phyloP scores from a whole-genome alignment of 2,797 vertebrate species.

The Sebastes steindachneri region DNA sequence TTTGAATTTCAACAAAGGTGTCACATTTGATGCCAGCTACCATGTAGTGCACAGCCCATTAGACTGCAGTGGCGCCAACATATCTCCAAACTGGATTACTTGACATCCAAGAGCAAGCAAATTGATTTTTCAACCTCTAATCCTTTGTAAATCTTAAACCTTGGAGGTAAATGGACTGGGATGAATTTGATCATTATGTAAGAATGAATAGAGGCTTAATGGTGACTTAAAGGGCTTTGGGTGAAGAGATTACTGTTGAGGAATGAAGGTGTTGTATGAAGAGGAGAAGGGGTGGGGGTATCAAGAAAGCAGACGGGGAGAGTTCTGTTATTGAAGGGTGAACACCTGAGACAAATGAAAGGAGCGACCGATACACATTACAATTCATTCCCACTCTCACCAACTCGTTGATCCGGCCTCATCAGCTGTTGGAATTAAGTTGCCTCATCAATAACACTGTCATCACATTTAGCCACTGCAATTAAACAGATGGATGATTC shows the following conservation, averaged over 20 bases:
- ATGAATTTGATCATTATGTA: slow-evolving; percentile 76
- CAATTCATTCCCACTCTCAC: slow-evolving; percentile 48
- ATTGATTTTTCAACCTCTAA: slow-evolving; percentile 78
- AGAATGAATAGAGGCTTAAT: slow-evolving; percentile 73
- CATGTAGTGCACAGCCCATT: slow-evolving; percentile 25
- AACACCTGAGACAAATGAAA: slow-evolving; percentile 68
- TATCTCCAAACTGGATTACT: slow-evolving; percentile 69
- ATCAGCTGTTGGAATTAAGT: slow-evolving; percentile 75
- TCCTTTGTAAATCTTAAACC: slow-evolving; percentile 77
- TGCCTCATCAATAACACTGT: slow-evolving; percentile 79
- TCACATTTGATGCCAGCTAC: slow-evolving; percentile 20
- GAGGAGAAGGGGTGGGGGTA: slow-evolving; percentile 3
- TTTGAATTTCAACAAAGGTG: slow-evolving; percentile 49
- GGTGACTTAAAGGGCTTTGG: slow-evolving; percentile 69
- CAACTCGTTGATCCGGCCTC: slow-evolving; percentile 55
- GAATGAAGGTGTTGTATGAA: slow-evolving; percentile 54
- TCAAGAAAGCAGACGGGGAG: neutral
- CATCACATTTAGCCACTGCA: slow-evolving; percentile 71
- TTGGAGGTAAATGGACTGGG: slow-evolving; percentile 70
- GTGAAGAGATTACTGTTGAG: slow-evolving; percentile 68
- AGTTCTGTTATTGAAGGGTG: slow-evolving; percentile 42
- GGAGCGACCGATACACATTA: slow-evolving; percentile 34
- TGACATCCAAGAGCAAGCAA: slow-evolving; percentile 73
- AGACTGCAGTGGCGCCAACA: slow-evolving; percentile 32
- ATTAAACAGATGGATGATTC: slow-evolving; percentile 81